Percentiles rank a stretch among this genome's conserved stretches.
Evolutionary conservation across 2,797 vertebrate species (phyloP).

Genomic region (Rhincodon typus): DNA sequence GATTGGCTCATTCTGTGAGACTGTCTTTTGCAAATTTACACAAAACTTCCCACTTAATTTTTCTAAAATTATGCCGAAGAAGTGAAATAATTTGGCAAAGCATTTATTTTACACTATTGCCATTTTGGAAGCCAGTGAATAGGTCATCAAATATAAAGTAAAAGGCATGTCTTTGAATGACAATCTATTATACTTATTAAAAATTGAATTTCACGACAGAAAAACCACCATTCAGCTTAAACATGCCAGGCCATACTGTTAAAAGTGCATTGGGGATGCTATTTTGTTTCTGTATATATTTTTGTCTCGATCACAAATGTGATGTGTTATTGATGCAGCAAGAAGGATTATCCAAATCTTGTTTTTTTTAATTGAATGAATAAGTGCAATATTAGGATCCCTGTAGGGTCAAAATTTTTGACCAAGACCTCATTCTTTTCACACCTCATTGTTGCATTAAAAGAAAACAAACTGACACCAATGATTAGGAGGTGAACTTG

Average conservation of each 20-base stretch:
- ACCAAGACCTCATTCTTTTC: background rate
- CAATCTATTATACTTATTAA: background rate
- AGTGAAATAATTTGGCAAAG: background rate
- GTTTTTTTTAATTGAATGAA: background rate
- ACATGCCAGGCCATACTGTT: background rate
- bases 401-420: background rate
- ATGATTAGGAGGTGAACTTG: background rate
- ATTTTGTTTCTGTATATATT: background rate
- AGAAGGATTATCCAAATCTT: background rate
- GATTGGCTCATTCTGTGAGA: background rate
- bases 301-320: background rate
- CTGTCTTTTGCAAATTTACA: background rate
- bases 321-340: background rate
- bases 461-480: background rate
- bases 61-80: no score
- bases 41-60: background rate
- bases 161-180: background rate
- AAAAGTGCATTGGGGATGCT: background rate
- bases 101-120: background rate
- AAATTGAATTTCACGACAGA: background rate
- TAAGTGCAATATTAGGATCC: no score
- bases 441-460: background rate
- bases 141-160: background rate
- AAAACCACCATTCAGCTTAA: background rate
- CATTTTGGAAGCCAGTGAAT: background rate